These are phyloP conservation scores for Drosophila sechellia DNA, from an alignment of 1,140 invertebrate species.

Conservation along the genomic window DNA sequence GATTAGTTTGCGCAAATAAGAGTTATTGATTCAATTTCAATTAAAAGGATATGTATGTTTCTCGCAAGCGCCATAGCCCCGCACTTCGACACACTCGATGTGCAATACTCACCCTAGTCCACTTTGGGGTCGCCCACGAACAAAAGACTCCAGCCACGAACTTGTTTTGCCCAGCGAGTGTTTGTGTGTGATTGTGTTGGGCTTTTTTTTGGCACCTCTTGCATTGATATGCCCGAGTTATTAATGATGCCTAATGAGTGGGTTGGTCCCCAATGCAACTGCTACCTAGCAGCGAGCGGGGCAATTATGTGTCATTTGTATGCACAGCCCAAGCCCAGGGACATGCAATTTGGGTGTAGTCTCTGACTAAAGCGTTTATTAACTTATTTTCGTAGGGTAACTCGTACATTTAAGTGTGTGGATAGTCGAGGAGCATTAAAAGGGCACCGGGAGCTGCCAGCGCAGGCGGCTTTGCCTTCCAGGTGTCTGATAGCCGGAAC, in stretches of 20 bases:
- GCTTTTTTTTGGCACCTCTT: conserved; percentile 67
- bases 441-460: conserved; percentile 69
- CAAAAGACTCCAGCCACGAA: conserved; percentile 65
- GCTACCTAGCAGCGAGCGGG: conserved; percentile 37
- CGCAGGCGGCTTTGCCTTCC: conserved; percentile 32
- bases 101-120: conserved; percentile 7
- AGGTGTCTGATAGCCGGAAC: conserved; percentile 42
- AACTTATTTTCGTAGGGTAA: conserved; percentile 70
- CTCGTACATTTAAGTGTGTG: conserved; percentile 41
- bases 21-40: conserved; percentile 82
- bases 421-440: conserved; percentile 37
- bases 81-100: neutral
- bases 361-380: conserved; percentile 70
- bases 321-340: conserved; percentile 27
- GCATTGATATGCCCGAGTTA: conserved; percentile 68
- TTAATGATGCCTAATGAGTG: conserved; percentile 81
- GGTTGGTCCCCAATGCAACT: conserved; percentile 54
- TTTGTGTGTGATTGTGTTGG: conserved; percentile 21
- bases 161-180: conserved; percentile 36
- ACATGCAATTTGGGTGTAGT: conserved; percentile 64
- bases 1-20: conserved; percentile 83
- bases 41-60: conserved; percentile 81
- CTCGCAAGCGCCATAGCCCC: conserved; percentile 27
- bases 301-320: conserved; percentile 77
- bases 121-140: conserved; percentile 35